Evolutionary conservation across 2,888 invertebrate species (phyloP).

Genomic region (Trichopoda pennipes): DNA sequence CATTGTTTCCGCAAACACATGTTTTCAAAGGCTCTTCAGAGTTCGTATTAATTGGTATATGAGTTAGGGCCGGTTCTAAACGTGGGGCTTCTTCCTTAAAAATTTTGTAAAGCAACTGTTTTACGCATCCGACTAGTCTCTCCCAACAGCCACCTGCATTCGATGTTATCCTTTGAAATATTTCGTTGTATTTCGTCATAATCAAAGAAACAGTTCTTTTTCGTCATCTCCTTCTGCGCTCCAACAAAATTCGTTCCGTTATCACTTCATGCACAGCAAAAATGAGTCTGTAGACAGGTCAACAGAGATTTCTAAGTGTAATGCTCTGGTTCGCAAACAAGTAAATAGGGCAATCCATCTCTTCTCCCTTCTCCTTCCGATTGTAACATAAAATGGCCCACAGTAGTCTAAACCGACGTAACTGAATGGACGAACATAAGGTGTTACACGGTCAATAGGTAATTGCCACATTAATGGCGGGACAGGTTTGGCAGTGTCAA

Average conservation of each 20-base stretch:
- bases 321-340: conserved; percentile 49
- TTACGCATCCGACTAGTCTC: conserved; percentile 62
- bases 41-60: conserved; percentile 49
- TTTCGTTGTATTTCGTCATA: conserved; percentile 32
- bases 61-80: conserved; percentile 57
- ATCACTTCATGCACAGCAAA: conserved; percentile 60
- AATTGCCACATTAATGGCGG: conserved; percentile 69
- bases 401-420: conserved; percentile 70
- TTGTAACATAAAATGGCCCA: conserved; percentile 61
- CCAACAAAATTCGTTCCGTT: conserved; percentile 51
- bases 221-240: conserved; percentile 47
- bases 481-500: conserved; percentile 46
- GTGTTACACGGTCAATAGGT: conserved; percentile 59
- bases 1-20: conserved; percentile 52
- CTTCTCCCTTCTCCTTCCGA: conserved; percentile 64
- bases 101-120: conserved; percentile 37
- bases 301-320: conserved; percentile 60
- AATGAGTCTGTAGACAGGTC: conserved; percentile 65
- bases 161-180: conserved; percentile 40
- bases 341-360: conserved; percentile 62
- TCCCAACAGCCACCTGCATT: conserved; percentile 58
- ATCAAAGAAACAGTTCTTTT: conserved; percentile 46
- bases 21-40: conserved; percentile 50
- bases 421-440: conserved; percentile 63
- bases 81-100: conserved; percentile 48